Evolutionary conservation across 2,113 vertebrate species (phyloP).

Genomic region (Hemiscyllium ocellatum): DNA sequence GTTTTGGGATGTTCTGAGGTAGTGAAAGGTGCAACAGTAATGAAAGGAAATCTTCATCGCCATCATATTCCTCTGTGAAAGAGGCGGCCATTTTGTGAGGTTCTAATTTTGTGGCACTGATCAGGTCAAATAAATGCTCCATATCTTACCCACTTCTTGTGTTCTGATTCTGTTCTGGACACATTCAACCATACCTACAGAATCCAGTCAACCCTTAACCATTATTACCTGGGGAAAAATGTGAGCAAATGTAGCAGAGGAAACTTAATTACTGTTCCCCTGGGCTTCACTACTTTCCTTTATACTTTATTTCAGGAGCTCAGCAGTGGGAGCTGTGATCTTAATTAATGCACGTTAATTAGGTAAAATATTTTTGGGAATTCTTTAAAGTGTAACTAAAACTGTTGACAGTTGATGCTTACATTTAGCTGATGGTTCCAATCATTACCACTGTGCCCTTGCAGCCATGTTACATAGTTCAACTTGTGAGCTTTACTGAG

Average conservation of each 20-base stretch:
- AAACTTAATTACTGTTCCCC: neutral
- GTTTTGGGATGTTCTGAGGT: neutral
- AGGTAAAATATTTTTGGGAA: conserved; percentile 21
- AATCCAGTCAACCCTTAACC: neutral
- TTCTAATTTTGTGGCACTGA: neutral
- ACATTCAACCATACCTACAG: neutral
- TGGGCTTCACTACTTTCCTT: neutral
- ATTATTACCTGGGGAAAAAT: neutral
- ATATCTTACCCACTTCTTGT: neutral
- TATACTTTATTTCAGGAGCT: neutral
- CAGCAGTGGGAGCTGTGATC: conserved; percentile 1
- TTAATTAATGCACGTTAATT: neutral
- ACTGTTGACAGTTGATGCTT: neutral
- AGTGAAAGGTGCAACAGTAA: neutral
- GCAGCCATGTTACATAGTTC: neutral
- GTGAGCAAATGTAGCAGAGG: neutral
- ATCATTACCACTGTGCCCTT: neutral
- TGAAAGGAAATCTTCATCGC: neutral
- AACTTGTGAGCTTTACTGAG: neutral
- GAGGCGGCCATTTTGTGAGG: neutral
- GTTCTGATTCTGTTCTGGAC: neutral
- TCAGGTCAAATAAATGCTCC: neutral
- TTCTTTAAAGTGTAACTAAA: neutral
- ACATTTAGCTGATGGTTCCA: neutral
- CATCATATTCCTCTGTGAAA: neutral